A percentile compares a stretch with the other conserved stretches of the same genome.
Evolutionary conservation across 1,140 invertebrate genomes (phyloP).

Genomic region (Drosophila melanica): DNA sequence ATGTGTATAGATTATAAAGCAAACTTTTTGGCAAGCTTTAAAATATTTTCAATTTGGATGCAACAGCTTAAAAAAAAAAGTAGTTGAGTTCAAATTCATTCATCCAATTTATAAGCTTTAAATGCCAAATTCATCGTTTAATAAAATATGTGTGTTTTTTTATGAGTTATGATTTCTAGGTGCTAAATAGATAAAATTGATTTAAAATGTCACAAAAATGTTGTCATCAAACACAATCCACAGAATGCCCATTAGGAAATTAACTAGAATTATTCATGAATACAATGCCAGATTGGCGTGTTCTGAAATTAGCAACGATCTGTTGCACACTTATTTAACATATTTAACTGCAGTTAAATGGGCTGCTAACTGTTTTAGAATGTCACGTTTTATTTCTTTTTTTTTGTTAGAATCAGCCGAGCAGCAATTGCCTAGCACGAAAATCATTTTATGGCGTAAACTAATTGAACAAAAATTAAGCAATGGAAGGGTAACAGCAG

Average conservation of each 20-base stretch:
- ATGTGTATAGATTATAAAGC: too few relatives aligned
- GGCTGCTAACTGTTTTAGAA: slow-evolving; percentile 46
- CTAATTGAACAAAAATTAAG: slow-evolving; percentile 12
- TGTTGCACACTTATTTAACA: slow-evolving; percentile 21
- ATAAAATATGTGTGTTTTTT: not conserved
- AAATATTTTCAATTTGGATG: too few relatives aligned
- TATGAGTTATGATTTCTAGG: not conserved
- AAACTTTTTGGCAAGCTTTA: too few relatives aligned
- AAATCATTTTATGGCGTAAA: slow-evolving; percentile 2
- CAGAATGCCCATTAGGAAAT: too few relatives aligned
- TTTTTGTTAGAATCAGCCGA: slow-evolving; percentile 19
- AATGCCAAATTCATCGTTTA: not conserved
- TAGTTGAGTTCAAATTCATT: too few relatives aligned
- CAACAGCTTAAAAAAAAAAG: too few relatives aligned
- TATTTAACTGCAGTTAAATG: slow-evolving; percentile 24
- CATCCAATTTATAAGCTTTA: too few relatives aligned
- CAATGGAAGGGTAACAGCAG: slow-evolving; percentile 27
- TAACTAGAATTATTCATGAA: not conserved
- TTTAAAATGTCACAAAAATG: not conserved
- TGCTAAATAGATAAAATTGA: not conserved
- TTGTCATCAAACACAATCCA: not conserved
- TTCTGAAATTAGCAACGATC: slow-evolving; percentile 23
- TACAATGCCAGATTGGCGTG: slow-evolving; percentile 27
- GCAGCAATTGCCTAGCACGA: slow-evolving; percentile 30
- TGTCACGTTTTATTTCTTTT: slow-evolving; percentile 7